Conservation (phyloP, 2,888 invertebrate species). For the Platycheirus albimanus region DNA sequence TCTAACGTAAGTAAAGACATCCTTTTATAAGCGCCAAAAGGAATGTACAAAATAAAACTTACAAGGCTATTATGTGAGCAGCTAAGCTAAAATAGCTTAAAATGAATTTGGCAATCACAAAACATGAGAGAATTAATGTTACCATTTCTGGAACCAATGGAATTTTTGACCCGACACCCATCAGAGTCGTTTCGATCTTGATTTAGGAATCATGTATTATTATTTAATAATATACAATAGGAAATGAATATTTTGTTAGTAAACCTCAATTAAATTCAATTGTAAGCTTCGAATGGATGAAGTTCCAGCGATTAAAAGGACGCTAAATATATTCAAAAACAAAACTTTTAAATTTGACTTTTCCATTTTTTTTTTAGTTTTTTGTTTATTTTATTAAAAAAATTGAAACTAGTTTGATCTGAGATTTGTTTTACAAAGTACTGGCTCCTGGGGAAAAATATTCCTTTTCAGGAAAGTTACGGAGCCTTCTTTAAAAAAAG, state of each 20-base stretch:
- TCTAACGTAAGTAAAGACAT: conserved; percentile 69
- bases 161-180: conserved; percentile 41
- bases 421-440: too few species aligned
- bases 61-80: conserved; percentile 80
- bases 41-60: conserved; percentile 59
- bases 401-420: too few species aligned
- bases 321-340: conserved; percentile 78
- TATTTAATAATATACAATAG: neutral
- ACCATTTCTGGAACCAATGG: conserved; percentile 76
- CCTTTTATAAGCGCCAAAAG: neutral
- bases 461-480: too few species aligned
- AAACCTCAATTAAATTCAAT: conserved; percentile 76
- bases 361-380: conserved; percentile 23
- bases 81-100: conserved; percentile 78
- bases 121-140: conserved; percentile 76
- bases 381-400: neutral
- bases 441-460: too few species aligned
- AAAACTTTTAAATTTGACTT: conserved; percentile 70
- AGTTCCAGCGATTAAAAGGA: conserved; percentile 77
- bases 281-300: conserved; percentile 77
- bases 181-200: conserved; percentile 37
- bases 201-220: neutral
- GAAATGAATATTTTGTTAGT: neutral
- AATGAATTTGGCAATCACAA: conserved; percentile 78
- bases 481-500: too few species aligned